These are phyloP conservation scores for Tuberolachnus salignus DNA, from an alignment of 2,888 invertebrate genomes.

Conservation along the genomic window DNA sequence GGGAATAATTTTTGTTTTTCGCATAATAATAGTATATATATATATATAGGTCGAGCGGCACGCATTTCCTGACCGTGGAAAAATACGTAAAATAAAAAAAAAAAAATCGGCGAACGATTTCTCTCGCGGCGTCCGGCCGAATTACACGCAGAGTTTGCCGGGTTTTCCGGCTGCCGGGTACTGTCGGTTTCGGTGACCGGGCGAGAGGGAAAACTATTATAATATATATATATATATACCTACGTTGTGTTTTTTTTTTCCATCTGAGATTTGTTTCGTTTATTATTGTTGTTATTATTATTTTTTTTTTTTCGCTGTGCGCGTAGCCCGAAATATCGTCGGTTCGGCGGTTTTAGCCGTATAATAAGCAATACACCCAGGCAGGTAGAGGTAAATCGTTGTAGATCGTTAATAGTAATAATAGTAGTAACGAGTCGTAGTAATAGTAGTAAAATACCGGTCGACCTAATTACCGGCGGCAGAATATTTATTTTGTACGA, in stretches of 20 bases:
- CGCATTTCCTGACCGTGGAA: constrained; percentile 41
- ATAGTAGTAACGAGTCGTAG: not conserved
- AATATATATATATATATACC: not conserved
- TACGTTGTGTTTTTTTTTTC: not conserved
- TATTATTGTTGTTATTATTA: no score
- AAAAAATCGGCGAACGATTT: constrained; percentile 32
- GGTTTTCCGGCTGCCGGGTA: not conserved
- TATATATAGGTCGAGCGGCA: constrained; percentile 19
- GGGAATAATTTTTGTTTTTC: not conserved
- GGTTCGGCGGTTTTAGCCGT: no score
- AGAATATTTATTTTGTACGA: not conserved
- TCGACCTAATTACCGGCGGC: constrained; percentile 36
- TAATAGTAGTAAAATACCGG: not conserved
- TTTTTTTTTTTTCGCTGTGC: not conserved
- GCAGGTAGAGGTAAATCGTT: no score
- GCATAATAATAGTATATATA: no score
- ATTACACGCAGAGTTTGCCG: constrained; percentile 12
- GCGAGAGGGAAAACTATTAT: not conserved
- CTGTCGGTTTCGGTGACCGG: constrained; percentile 15
- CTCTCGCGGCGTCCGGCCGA: not conserved
- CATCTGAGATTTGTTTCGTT: not conserved
- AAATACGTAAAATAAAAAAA: not conserved
- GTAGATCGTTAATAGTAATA: not conserved
- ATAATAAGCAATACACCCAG: not conserved
- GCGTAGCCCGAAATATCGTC: not conserved